Base-by-base conservation (phyloP, 1,140 invertebrate genomes). In the Drosophila seguyi region DNA sequence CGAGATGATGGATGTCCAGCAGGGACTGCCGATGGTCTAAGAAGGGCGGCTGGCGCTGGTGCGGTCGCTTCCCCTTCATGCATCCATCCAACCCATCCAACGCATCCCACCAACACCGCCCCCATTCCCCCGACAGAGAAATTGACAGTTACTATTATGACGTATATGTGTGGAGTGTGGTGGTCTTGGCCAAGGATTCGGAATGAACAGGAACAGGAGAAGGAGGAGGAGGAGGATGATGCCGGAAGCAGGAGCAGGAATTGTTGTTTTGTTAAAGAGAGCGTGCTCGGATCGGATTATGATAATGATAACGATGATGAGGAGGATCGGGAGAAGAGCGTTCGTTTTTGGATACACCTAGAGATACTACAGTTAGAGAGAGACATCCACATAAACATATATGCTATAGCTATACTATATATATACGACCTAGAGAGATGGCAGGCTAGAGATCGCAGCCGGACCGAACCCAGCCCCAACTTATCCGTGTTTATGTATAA, bases 1-100 rank as follows among this genome's bases (percentile, higher is more conserved):
- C 66, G 92, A 93, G 78, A 93, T 93, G 90, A 93, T 93, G 92
- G 92, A 93, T 59, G 92, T 92, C 31, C 87, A 91, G 83, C 91
- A 91, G 59, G 88, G 92, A 55, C 61, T 92, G 61, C 91, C 85
- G 16, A 91, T 92, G 73, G 85, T 92, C 74, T 92, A 72, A 22
- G 18, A 29, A n/a, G 29, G 50, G 31, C 31, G 29, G 50, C 31
- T 38, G 52, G 31, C 34, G 45, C 44, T 53, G 50, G 56, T 39
- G 38, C 27, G 57, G 38, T 50, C 22, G 53, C 34, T 48, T 25
- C 52, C 66, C 66, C 48, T 39, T 42, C 41, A 66, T n/a, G 31
- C 58, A 52, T 36, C 29, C 42, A 67, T 63, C 59, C 50, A 53
- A 36, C 63, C 38, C 7, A 53, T 34, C 60, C 38, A 55, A 31